These are phyloP conservation scores for Palloptera scutellata DNA, from an alignment of 2,888 invertebrate species.

Conservation along the genomic window DNA sequence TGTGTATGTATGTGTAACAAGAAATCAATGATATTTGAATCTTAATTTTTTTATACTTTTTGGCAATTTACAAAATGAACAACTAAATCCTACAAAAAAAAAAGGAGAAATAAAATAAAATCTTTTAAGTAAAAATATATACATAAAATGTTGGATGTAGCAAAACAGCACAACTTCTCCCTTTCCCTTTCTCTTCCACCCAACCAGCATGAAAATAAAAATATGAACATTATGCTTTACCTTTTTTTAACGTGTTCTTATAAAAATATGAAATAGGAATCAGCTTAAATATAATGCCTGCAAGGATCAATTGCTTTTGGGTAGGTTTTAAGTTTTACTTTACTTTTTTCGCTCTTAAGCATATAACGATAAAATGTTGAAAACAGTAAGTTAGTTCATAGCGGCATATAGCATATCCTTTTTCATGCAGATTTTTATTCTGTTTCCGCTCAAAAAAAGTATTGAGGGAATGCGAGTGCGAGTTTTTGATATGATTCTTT, in stretches of 20 bases:
- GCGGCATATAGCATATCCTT: not conserved
- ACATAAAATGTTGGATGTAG: not conserved
- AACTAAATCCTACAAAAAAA: not conserved
- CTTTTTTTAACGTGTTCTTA: not conserved
- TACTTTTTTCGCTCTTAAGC: not conserved
- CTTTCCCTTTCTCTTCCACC: too few relatives aligned
- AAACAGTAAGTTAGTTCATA: too few relatives aligned
- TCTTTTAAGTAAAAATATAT: conserved; percentile 1
- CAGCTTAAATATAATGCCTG: conserved; percentile 28
- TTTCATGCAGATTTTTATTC: not conserved
- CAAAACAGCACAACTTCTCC: not conserved
- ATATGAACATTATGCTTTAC: too few relatives aligned
- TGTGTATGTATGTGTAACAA: not conserved
- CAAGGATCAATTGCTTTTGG: conserved; percentile 31
- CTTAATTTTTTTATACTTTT: not conserved
- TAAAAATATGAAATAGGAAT: conserved; percentile 16
- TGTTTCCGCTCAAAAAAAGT: not conserved
- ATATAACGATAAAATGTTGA: too few relatives aligned
- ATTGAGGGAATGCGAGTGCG: too few relatives aligned
- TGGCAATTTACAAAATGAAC: not conserved
- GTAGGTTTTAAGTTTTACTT: not conserved
- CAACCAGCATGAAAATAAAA: too few relatives aligned
- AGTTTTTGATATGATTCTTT: too few relatives aligned
- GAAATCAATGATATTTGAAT: not conserved
- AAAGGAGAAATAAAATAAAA: not conserved